Base-by-base conservation (phyloP, 2,888 invertebrate species). In the Hemicrepidius hirtus region DNA sequence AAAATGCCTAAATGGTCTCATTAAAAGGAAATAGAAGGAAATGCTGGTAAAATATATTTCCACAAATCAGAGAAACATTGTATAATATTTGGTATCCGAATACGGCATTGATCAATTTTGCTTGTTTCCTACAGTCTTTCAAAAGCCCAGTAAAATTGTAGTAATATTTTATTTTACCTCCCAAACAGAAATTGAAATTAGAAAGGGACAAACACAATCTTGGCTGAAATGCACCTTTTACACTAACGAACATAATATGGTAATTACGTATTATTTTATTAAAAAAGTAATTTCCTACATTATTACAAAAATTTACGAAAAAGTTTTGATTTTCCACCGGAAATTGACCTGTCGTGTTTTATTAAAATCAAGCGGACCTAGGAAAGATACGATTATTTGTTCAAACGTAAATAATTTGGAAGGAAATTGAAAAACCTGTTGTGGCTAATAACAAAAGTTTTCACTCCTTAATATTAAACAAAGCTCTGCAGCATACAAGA, bases 401-500 rank as follows among this genome's bases (percentile, higher is more conserved):
- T 53, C 18, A n/a, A 53, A n/a, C 13, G 28, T 53, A 32, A 53
- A 53, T 28, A 28, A 53, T 53, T 32, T 3, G 13, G 12, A 53
- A 53, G 53, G 53, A 53, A 53, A 53, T 53, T 53, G 28, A 53
- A 53, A 44, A 53, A 53, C 53, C 53, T 13, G 3, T 28, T 28
- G 13, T n/a, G 53, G 53, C 0, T 53, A 53, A 32, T 53, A 32
- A 53, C 28, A 28, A 20, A 46, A 18, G 16, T 46, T 32, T 16
- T 16, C 53, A 28, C 3, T 9, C 18, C 20, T 9, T 20, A 46
- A 46, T 46, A 20, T 16, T 46, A 46, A 46, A 18, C 46, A 20
- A 18, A 20, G 46, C 20, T 20, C 3, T 10, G 7, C 16, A 46
- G 7, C 16, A 46, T 16, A 44, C 41, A 44, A 6, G 12, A n/a